Conservation (phyloP, 2,113 vertebrate species). For the Embiotoca jacksoni region DNA sequence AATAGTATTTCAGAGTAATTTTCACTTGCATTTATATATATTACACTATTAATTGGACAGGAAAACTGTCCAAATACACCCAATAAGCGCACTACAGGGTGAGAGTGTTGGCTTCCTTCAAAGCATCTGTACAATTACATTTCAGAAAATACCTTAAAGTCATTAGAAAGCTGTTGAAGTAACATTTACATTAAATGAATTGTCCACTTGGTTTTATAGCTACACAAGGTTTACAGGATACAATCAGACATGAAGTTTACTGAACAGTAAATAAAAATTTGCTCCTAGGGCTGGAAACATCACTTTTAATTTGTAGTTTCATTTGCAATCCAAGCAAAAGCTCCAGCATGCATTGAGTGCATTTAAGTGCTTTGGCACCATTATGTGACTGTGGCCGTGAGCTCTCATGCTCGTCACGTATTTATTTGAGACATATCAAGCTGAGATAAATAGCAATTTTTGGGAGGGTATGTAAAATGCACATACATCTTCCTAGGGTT, state of each 20-base stretch:
- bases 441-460: slow-evolving; percentile 6
- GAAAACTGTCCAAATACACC: neutral
- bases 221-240: neutral
- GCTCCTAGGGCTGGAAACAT: slow-evolving; percentile 5
- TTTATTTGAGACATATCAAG: slow-evolving; percentile 7
- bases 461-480: neutral
- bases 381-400: neutral
- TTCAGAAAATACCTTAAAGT: neutral
- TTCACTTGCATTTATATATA: neutral
- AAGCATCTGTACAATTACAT: neutral
- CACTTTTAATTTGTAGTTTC: slow-evolving; percentile 18
- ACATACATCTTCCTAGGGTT: neutral
- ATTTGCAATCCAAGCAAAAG: slow-evolving; percentile 2
- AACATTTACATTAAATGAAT: neutral
- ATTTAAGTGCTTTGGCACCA: slow-evolving; percentile 6
- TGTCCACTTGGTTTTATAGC: neutral
- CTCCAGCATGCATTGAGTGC: slow-evolving; percentile 1
- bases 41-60: neutral
- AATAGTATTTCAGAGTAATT: neutral
- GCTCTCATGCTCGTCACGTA: neutral
- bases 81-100: neutral
- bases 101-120: neutral
- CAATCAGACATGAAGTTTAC: slow-evolving; percentile 11
- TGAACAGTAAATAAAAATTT: slow-evolving; percentile 20
- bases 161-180: neutral